Evolutionary conservation across 2,888 invertebrate genomes (phyloP).

Genomic region (Cheilosia vernalis): DNA sequence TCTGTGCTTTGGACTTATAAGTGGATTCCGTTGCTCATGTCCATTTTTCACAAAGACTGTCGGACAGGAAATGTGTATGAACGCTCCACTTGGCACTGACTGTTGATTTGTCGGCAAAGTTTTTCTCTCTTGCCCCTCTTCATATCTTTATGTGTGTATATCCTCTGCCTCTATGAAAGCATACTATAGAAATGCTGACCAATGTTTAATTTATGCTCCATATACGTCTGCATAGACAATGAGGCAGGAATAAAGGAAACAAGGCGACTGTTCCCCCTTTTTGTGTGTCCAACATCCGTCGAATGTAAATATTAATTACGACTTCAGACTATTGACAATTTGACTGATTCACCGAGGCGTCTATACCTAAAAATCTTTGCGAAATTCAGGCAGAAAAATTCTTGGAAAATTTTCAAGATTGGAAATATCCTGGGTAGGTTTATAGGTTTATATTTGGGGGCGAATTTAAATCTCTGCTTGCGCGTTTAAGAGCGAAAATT

Average conservation of each 20-base stretch:
- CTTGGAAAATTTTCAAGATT: too few relatives aligned
- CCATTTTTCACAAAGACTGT: not conserved
- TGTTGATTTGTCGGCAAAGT: not conserved
- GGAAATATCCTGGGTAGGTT: too few relatives aligned
- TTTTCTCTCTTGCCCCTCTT: too few relatives aligned
- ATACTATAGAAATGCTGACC: not conserved
- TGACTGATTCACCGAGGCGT: constrained; percentile 20
- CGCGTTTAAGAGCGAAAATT: constrained; percentile 50
- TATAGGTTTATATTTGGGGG: too few relatives aligned
- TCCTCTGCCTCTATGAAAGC: not conserved
- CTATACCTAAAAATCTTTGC: constrained; percentile 5
- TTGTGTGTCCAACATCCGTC: not conserved
- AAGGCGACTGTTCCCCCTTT: not conserved
- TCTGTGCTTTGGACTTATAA: constrained; percentile 15
- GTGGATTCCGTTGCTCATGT: not conserved
- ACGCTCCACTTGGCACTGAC: not conserved
- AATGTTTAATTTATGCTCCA: not conserved
- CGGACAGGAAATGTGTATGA: not conserved
- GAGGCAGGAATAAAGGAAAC: not conserved
- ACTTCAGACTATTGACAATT: constrained; percentile 37
- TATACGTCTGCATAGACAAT: not conserved
- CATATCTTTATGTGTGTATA: not conserved
- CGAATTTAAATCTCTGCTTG: constrained; percentile 7
- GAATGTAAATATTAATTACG: constrained; percentile 47
- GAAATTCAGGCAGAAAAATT: not conserved